Conservation (phyloP, 2,113 vertebrate genomes). For the Dryoscopus gambensis region DNA sequence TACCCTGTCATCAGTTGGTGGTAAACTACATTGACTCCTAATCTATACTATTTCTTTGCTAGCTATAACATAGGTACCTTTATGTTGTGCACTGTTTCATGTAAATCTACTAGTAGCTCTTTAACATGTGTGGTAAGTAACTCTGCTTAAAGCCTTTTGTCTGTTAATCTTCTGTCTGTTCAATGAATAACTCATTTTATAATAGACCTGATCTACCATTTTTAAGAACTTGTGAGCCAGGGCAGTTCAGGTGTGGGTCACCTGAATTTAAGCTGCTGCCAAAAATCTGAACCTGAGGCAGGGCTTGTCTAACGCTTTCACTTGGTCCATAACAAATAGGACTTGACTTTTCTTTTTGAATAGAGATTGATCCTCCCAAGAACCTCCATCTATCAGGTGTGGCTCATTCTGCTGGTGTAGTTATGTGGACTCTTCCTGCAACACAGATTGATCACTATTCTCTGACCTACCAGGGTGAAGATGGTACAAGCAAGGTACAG, state of each 20-base stretch:
- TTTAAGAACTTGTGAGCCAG: not conserved
- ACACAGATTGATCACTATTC: slow-evolving; percentile 82
- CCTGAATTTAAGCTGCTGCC: not conserved
- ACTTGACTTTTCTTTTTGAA: not conserved
- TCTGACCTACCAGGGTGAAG: slow-evolving; percentile 75
- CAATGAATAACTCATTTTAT: not conserved
- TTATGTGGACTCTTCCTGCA: slow-evolving; percentile 81
- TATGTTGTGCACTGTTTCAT: not conserved
- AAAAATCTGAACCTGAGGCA: not conserved
- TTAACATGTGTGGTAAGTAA: not conserved
- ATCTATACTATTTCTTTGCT: not conserved
- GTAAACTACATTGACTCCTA: not conserved
- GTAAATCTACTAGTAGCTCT: not conserved
- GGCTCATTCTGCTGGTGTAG: slow-evolving; percentile 58
- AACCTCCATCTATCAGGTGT: slow-evolving; percentile 74
- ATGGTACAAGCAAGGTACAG: slow-evolving; percentile 76
- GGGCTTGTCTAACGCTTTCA: not conserved
- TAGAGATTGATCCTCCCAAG: slow-evolving; percentile 84
- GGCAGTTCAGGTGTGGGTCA: not conserved
- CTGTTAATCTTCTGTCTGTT: not conserved
- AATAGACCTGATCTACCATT: not conserved
- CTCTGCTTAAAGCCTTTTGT: not conserved
- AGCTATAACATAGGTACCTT: not conserved
- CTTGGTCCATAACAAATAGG: not conserved
- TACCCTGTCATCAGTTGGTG: not conserved